Evolutionary conservation across 1,140 invertebrate species (phyloP).

Genomic region (Saccostrea cuccullata): DNA sequence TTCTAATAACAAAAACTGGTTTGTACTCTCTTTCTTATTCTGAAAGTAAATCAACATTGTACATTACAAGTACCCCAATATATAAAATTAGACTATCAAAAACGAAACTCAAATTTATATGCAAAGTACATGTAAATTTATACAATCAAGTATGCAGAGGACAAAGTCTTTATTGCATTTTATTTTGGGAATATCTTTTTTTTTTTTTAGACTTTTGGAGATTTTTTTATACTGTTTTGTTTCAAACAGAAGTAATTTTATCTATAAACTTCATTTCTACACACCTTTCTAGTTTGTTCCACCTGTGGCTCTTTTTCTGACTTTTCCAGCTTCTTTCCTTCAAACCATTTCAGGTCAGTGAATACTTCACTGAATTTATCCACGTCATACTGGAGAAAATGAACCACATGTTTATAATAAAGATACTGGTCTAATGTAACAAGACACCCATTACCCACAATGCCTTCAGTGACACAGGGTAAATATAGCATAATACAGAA

Average conservation of each 20-base stretch:
- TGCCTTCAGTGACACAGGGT: too few relatives aligned
- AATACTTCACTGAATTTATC: slow-evolving; percentile 91
- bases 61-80: background rate
- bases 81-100: too few relatives aligned
- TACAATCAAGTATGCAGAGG: too few relatives aligned
- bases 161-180: too few relatives aligned
- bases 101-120: too few relatives aligned
- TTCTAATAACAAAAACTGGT: slow-evolving; percentile 59
- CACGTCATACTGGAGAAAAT: slow-evolving; percentile 84
- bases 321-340: slow-evolving; percentile 84
- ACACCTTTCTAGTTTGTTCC: slow-evolving; percentile 10
- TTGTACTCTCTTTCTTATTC: slow-evolving; percentile 39
- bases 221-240: too few relatives aligned
- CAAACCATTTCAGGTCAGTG: slow-evolving; percentile 92
- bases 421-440: background rate
- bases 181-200: too few relatives aligned
- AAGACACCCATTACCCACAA: too few relatives aligned
- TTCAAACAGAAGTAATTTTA: too few relatives aligned
- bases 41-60: background rate
- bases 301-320: slow-evolving; percentile 2
- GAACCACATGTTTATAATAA: background rate
- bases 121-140: too few relatives aligned
- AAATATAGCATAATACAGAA: too few relatives aligned
- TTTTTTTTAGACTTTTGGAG: too few relatives aligned
- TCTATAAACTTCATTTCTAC: background rate